Evolutionary conservation across 2,113 vertebrate genomes (phyloP).

Genomic region (Thunnus maccoyii): DNA sequence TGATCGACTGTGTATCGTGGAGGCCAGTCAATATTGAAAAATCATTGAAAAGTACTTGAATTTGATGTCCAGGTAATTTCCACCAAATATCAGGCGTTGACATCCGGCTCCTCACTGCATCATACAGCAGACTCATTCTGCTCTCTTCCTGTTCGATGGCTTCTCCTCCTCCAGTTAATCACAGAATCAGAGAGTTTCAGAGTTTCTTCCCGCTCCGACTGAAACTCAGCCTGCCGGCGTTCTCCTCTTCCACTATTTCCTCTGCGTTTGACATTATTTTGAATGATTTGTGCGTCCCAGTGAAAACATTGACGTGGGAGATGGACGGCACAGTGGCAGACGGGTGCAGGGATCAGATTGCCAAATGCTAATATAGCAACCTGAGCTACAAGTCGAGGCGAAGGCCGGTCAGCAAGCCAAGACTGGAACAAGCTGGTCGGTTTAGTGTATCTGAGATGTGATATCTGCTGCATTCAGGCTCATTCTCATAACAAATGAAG

Average conservation of each 20-base stretch:
- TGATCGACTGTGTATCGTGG: too few species aligned
- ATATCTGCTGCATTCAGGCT: background rate
- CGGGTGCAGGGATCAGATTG: conserved; percentile 42
- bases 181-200: background rate
- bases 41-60: too few species aligned
- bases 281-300: conserved; percentile 24
- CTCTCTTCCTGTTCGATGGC: too few species aligned
- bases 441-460: background rate
- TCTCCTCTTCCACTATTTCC: conserved; percentile 43
- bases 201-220: background rate
- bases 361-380: conserved; percentile 64
- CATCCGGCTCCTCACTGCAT: too few species aligned
- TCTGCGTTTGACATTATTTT: conserved; percentile 21
- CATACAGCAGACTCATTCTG: too few species aligned
- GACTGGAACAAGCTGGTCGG: conserved; percentile 22
- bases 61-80: too few species aligned
- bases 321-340: conserved; percentile 14
- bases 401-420: conserved; percentile 36
- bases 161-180: background rate
- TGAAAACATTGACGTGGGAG: conserved; percentile 60
- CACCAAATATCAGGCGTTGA: too few species aligned
- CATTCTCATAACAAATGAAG: background rate
- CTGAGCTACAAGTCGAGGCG: conserved; percentile 20
- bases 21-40: too few species aligned
- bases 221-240: background rate